Evolutionary conservation across 2,888 invertebrate species (phyloP), one percentile per base, ranked within the genome.

Genomic region (Caenorhabditis sp.): DNA sequence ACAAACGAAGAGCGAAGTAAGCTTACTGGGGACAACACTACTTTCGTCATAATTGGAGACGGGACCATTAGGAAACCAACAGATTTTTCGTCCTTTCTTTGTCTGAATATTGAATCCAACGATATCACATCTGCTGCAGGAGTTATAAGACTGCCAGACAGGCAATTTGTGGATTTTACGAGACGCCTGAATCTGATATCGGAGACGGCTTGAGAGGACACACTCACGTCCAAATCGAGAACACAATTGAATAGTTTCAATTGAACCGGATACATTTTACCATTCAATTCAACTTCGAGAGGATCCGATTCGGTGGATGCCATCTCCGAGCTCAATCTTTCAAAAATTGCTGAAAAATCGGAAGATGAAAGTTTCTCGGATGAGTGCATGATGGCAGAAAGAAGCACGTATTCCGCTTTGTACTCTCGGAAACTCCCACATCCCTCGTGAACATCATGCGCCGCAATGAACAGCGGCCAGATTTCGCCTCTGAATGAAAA

Each of bases 401-500:
- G 30, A 1, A 56, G 24, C 2, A 43, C 22, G 7, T 13, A 2
- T 0, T 56, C 43, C 9, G 56, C 15, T 8, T 8, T 3, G 26
- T 56, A 56, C n/a, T 43, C 56, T 2, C 43, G 43, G 20, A 56
- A 56, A 1, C 6, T 27, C 1, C 56, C 41, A 17, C 20, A 1
- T 7, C 43, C 56, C 1, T 2, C 13, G 4, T 17, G 17, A 20
- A 56, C 15, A n/a, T 56, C 56, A 20, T 56, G 15, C 5, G 15
- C 27, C 11, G 43, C 43, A 1, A 56, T 2, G 9, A 56, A 56
- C 0, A 56, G 9, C 13, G 56, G 56, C 56, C 56, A 56, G 9
- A 56, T 30, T 43, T 56, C 43, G 6, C 56, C 56, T 43, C 56
- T 56, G 20, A 52, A 17, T 5, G 9, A 30, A 30, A 30, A 5